Evolutionary conservation across 2,113 vertebrate species (phyloP).

Genomic region (Aptenodytes forsteri): DNA sequence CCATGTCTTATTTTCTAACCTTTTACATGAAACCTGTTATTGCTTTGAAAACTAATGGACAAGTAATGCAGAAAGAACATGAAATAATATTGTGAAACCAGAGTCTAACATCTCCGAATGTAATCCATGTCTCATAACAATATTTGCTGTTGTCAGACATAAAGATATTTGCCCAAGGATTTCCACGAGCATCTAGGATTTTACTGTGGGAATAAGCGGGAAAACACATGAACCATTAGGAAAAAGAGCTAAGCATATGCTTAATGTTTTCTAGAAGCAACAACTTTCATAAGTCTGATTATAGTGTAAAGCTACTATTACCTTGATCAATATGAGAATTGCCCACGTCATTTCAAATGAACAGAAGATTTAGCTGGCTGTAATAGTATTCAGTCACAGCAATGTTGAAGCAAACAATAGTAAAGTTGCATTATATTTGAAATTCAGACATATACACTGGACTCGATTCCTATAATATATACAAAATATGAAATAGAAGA

Average conservation of each 20-base stretch:
- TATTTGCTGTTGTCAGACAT: neutral
- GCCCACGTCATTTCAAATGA: neutral
- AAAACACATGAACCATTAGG: neutral
- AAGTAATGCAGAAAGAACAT: neutral
- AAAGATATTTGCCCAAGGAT: neutral
- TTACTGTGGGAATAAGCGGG: neutral
- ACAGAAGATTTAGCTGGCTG: neutral
- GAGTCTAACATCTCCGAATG: neutral
- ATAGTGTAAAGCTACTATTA: neutral
- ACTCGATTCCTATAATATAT: neutral
- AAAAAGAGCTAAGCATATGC: neutral
- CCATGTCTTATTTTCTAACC: neutral
- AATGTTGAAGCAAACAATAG: neutral
- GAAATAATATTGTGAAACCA: neutral
- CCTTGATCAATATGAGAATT: neutral
- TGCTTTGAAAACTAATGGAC: neutral
- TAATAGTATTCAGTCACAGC: neutral
- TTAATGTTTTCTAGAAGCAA: neutral
- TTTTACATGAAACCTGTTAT: neutral
- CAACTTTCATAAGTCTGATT: neutral
- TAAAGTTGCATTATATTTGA: neutral
- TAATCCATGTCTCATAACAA: neutral
- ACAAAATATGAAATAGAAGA: neutral
- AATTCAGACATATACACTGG: neutral
- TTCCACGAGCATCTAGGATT: neutral